Evolutionary conservation across 1,140 invertebrate species (phyloP).

Genomic region (Drosophila jambulina): DNA sequence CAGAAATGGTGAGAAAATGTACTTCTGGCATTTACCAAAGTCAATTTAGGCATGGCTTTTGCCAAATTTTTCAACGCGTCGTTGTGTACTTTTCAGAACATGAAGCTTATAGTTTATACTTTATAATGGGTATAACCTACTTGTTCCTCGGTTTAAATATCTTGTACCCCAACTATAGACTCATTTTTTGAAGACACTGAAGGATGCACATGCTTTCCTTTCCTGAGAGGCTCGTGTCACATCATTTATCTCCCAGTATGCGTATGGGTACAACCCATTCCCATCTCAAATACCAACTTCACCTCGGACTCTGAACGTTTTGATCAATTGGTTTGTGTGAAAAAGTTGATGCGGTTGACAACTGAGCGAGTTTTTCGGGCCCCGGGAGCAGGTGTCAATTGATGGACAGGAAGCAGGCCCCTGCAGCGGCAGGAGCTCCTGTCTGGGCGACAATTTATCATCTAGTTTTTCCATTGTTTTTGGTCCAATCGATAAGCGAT

Average conservation of each 20-base stretch:
- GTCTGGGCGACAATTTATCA: constrained; percentile 66
- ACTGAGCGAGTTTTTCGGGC: constrained; percentile 31
- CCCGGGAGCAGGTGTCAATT: constrained; percentile 51
- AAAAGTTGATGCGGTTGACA: constrained; percentile 55
- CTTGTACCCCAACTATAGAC: too few relatives aligned
- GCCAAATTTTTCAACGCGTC: background rate
- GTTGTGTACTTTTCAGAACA: background rate
- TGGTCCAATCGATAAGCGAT: constrained; percentile 40
- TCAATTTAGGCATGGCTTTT: background rate
- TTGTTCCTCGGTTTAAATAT: too few relatives aligned
- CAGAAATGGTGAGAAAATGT: constrained; percentile 3
- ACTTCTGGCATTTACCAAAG: constrained; percentile 12
- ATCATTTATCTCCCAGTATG: constrained; percentile 23
- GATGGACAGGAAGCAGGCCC: constrained; percentile 44
- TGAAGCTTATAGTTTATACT: background rate
- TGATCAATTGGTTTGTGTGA: constrained; percentile 51
- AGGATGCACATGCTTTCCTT: background rate
- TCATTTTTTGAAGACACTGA: too few relatives aligned
- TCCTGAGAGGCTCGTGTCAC: background rate
- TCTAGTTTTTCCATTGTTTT: constrained; percentile 50
- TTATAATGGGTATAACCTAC: background rate
- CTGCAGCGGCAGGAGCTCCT: constrained; percentile 27
- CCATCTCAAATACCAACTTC: background rate
- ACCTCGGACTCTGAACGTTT: constrained; percentile 22
- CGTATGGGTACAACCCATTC: constrained; percentile 14